phyloP scores from a whole-genome alignment of 2,113 vertebrate genomes.

The Trogon melanurus region DNA sequence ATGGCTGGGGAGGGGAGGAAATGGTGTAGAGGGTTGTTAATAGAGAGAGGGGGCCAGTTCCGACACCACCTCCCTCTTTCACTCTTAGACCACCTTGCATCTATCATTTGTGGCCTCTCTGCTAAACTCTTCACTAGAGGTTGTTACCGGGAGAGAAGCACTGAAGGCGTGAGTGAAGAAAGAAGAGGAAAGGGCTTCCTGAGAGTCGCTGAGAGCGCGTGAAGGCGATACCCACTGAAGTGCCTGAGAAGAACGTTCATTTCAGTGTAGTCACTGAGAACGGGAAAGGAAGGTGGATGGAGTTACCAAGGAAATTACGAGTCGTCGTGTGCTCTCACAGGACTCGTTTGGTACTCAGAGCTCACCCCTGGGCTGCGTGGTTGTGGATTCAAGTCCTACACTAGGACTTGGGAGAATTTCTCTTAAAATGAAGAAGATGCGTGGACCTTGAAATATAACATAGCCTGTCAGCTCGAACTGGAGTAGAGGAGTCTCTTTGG shows the following conservation, averaged over 20 bases:
- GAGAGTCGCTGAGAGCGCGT: accelerated
- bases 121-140: neutral
- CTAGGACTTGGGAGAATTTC: neutral
- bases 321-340: neutral
- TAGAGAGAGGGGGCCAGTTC: neutral
- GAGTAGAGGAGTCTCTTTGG: neutral
- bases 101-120: neutral
- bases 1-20: neutral
- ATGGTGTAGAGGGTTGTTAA: neutral
- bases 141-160: neutral
- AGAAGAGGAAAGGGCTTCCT: neutral
- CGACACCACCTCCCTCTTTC: neutral
- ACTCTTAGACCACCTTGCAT: neutral
- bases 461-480: neutral
- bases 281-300: neutral
- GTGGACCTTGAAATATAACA: neutral
- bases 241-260: neutral
- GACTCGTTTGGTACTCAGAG: neutral
- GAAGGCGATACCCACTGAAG: neutral
- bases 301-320: neutral
- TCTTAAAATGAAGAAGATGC: neutral
- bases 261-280: neutral
- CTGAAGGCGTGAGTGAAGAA: accelerated
- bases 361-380: neutral
- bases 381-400: neutral